A percentile compares a stretch with the other conserved stretches of the same genome.
These are phyloP conservation scores for Hydrotaea diabolus DNA, from an alignment of 2,888 invertebrate genomes.

Conservation along the genomic window DNA sequence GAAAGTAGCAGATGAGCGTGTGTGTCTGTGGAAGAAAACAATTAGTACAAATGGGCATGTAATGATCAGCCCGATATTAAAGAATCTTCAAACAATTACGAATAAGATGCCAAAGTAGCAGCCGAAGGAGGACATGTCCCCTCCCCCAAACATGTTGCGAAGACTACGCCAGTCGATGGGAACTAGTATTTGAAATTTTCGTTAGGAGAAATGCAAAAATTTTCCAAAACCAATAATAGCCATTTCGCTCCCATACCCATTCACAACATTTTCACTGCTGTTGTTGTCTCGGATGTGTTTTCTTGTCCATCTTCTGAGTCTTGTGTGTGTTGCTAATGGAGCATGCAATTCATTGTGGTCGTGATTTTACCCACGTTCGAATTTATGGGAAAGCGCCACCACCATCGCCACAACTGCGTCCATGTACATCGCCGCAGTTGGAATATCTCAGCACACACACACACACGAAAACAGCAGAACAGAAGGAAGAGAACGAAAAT, in stretches of 20 bases:
- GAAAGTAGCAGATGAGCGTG: background rate
- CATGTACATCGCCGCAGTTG: constrained; percentile 30
- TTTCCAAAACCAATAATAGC: constrained; percentile 14
- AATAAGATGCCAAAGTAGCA: constrained; percentile 17
- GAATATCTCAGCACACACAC: constrained; percentile 44
- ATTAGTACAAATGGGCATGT: constrained; percentile 63
- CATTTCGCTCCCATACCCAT: background rate
- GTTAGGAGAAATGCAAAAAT: constrained; percentile 39
- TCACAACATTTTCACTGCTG: background rate
- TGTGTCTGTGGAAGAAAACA: constrained; percentile 48
- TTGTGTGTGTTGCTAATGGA: constrained; percentile 48
- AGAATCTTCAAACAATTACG: background rate
- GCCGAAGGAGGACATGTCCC: constrained; percentile 16
- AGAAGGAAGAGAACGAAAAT: background rate
- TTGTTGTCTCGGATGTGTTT: constrained; percentile 36
- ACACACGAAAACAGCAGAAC: too few relatives aligned
- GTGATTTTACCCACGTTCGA: constrained; percentile 52
- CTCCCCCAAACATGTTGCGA: constrained; percentile 22
- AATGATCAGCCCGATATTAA: constrained; percentile 45
- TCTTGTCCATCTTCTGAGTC: constrained; percentile 50
- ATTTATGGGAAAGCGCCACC: constrained; percentile 68
- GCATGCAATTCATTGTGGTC: constrained; percentile 62
- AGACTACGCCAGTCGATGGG: background rate
- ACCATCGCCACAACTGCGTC: constrained; percentile 16
- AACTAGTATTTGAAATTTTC: constrained; percentile 26